These are phyloP conservation scores for Galemys pyrenaicus DNA, from an alignment of 2,113 vertebrate genomes.

Conservation along the genomic window DNA sequence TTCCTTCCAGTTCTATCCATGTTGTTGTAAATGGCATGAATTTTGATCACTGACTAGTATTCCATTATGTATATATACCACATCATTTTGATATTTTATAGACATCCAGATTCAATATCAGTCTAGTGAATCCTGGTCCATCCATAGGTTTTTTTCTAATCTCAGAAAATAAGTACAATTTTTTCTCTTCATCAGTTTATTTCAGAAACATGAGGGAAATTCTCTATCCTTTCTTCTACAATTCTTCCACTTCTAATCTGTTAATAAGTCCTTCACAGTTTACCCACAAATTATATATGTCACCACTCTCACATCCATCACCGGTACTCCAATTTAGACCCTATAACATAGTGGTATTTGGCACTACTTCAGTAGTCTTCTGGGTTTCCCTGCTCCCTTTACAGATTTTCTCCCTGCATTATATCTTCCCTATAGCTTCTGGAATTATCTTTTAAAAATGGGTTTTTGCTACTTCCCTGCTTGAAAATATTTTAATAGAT, in stretches of 20 bases:
- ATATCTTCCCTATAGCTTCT: background rate
- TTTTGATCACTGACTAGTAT: background rate
- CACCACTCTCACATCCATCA: background rate
- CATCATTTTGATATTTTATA: background rate
- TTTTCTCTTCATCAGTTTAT: background rate
- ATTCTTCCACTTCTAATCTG: background rate
- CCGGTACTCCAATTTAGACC: background rate
- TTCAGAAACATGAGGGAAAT: background rate
- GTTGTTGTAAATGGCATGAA: too few relatives aligned
- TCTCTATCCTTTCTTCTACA: background rate
- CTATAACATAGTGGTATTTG: background rate
- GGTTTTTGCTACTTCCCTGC: background rate
- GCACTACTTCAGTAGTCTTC: background rate
- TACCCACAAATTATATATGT: background rate
- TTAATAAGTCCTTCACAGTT: background rate
- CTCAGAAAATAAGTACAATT: background rate
- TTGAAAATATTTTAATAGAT: constrained; percentile 20
- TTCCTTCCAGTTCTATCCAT: too few relatives aligned
- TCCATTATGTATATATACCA: background rate
- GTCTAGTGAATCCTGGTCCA: background rate
- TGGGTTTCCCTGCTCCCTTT: background rate
- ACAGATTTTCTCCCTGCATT: background rate
- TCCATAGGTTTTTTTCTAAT: background rate
- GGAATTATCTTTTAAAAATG: constrained; percentile 23
- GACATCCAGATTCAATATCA: background rate